These are phyloP conservation scores for Napeogenes sylphis DNA, from an alignment of 2,888 invertebrate species.

Conservation along the genomic window DNA sequence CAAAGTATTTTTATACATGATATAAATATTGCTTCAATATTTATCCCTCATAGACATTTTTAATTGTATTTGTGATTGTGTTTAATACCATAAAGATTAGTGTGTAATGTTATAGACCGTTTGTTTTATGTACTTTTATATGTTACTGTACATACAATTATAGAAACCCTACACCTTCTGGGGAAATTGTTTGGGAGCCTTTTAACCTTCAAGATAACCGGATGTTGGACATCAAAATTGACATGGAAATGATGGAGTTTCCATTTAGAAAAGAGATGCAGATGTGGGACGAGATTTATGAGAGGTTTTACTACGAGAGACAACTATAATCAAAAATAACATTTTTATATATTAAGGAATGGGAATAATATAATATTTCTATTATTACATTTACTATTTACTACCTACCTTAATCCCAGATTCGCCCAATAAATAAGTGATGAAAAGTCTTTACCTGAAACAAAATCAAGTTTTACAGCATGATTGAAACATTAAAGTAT, in stretches of 20 bases:
- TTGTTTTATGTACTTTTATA: too few relatives aligned
- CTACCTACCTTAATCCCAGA: neutral
- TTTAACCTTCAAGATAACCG: constrained; percentile 41
- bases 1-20: too few relatives aligned
- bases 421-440: neutral
- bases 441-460: neutral
- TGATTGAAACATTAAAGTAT: neutral
- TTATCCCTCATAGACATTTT: too few relatives aligned
- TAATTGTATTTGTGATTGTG: too few relatives aligned
- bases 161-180: constrained; percentile 48
- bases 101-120: too few relatives aligned
- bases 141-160: too few relatives aligned
- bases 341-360: neutral
- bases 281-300: constrained; percentile 62
- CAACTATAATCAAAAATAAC: constrained; percentile 25
- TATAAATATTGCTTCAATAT: too few relatives aligned
- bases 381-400: neutral
- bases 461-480: neutral
- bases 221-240: constrained; percentile 51
- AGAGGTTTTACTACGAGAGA: constrained; percentile 56
- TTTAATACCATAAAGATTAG: too few relatives aligned
- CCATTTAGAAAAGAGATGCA: constrained; percentile 40
- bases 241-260: constrained; percentile 50
- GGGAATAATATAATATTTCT: neutral
- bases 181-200: constrained; percentile 44